phyloP scores from a whole-genome alignment of 2,113 vertebrate species.

The Egretta garzetta region DNA sequence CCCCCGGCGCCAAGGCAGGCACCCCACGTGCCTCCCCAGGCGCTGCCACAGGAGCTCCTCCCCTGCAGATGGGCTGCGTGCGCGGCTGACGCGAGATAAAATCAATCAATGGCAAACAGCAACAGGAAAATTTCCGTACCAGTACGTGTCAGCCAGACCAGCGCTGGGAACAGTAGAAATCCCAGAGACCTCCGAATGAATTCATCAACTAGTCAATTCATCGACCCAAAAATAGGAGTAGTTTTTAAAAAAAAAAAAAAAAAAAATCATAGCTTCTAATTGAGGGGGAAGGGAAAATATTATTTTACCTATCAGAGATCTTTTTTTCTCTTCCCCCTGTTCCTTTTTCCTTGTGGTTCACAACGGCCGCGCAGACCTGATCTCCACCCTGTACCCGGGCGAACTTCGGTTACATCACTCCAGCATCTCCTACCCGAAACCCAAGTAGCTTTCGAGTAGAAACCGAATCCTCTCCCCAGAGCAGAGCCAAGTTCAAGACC shows the following conservation, averaged over 20 bases:
- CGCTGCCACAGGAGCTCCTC: not conserved
- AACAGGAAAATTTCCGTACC: not conserved
- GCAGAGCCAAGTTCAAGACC: not conserved
- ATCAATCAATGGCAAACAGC: not conserved
- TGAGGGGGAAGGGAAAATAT: not conserved
- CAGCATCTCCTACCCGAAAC: not conserved
- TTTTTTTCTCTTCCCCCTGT: not conserved
- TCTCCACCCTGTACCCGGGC: not conserved
- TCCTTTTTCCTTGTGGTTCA: not conserved
- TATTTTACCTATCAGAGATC: not conserved
- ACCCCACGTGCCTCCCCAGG: not conserved
- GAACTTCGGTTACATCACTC: fast-evolving
- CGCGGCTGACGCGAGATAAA: not conserved
- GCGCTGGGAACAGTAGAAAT: not conserved
- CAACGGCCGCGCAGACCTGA: no score
- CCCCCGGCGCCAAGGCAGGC: not conserved
- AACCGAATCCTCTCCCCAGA: not conserved
- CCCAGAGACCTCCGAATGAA: not conserved
- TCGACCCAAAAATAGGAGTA: not conserved
- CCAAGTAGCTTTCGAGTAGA: not conserved
- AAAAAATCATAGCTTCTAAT: not conserved
- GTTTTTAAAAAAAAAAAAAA: not conserved
- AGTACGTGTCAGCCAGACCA: not conserved
- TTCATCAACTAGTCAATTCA: not conserved
- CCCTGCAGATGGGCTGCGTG: not conserved